Conservation (phyloP, 2,888 invertebrate genomes). For the Melieria picta region DNA sequence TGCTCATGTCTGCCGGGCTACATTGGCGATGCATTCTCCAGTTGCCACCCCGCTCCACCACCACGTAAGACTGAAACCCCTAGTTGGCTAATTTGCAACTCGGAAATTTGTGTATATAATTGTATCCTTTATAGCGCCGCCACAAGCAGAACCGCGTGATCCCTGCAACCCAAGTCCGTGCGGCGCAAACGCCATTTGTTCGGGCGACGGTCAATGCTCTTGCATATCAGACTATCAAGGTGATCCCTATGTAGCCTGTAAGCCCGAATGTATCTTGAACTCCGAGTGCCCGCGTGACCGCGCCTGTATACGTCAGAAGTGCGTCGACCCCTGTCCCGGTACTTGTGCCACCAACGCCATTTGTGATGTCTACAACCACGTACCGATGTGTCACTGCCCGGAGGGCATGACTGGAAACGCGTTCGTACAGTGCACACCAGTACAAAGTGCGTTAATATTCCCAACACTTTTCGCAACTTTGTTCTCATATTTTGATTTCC, state of each 20-base stretch:
- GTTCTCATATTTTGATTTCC: background rate
- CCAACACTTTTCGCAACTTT: slow-evolving; percentile 63
- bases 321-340: slow-evolving; percentile 76
- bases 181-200: slow-evolving; percentile 80
- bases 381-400: slow-evolving; percentile 78
- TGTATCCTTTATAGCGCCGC: slow-evolving; percentile 44
- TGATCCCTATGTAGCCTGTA: slow-evolving; percentile 75
- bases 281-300: slow-evolving; percentile 74
- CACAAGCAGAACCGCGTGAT: slow-evolving; percentile 63
- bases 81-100: background rate
- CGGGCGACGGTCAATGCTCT: slow-evolving; percentile 71
- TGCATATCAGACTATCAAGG: slow-evolving; percentile 78
- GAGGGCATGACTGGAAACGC: slow-evolving; percentile 79
- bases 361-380: slow-evolving; percentile 78
- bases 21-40: slow-evolving; percentile 78
- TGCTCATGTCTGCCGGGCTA: slow-evolving; percentile 78
- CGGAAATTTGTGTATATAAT: slow-evolving; percentile 75
- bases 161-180: slow-evolving; percentile 80
- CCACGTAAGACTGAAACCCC: slow-evolving; percentile 37
- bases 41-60: slow-evolving; percentile 63
- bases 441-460: slow-evolving; percentile 52
- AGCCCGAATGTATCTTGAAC: slow-evolving; percentile 78
- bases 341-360: slow-evolving; percentile 76
- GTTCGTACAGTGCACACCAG: slow-evolving; percentile 69
- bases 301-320: slow-evolving; percentile 77